These are phyloP conservation scores for Aleiodes testaceus DNA, from an alignment of 2,888 invertebrate genomes.

Conservation along the genomic window DNA sequence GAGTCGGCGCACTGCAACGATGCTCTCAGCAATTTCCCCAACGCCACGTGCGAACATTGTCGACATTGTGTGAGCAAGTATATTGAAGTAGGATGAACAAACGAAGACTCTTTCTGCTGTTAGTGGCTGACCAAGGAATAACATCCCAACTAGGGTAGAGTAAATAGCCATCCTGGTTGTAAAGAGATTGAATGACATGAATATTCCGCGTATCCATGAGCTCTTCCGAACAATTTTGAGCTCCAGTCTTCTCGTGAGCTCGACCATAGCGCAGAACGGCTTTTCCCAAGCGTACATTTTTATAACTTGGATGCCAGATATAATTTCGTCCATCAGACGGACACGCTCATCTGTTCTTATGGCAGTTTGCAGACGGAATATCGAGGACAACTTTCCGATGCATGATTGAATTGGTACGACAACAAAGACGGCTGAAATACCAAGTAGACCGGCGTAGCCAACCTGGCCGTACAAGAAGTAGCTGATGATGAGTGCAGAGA, in stretches of 20 bases:
- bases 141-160: slow-evolving; percentile 81
- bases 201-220: slow-evolving; percentile 79
- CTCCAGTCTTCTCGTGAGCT: slow-evolving; percentile 75
- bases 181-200: slow-evolving; percentile 85
- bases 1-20: slow-evolving; percentile 73
- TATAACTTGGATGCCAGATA: slow-evolving; percentile 83
- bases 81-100: slow-evolving; percentile 75
- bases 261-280: slow-evolving; percentile 80
- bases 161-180: slow-evolving; percentile 87
- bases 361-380: slow-evolving; percentile 75
- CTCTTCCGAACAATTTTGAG: slow-evolving; percentile 77
- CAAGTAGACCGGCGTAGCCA: slow-evolving; percentile 85
- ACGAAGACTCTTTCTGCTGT: slow-evolving; percentile 82
- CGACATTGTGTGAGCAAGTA: slow-evolving; percentile 76
- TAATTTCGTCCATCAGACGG: slow-evolving; percentile 85
- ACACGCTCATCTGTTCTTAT: slow-evolving; percentile 82
- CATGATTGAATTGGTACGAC: slow-evolving; percentile 89
- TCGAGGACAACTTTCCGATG: slow-evolving; percentile 70
- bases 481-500: slow-evolving; percentile 81
- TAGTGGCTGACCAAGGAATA: slow-evolving; percentile 79
- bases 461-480: slow-evolving; percentile 86
- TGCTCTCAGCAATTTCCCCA: slow-evolving; percentile 76
- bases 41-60: slow-evolving; percentile 76
- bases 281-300: slow-evolving; percentile 88
- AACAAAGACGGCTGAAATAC: slow-evolving; percentile 86